phyloP scores from a whole-genome alignment of 2,113 vertebrate genomes.

The Micronycteris hirsuta region DNA sequence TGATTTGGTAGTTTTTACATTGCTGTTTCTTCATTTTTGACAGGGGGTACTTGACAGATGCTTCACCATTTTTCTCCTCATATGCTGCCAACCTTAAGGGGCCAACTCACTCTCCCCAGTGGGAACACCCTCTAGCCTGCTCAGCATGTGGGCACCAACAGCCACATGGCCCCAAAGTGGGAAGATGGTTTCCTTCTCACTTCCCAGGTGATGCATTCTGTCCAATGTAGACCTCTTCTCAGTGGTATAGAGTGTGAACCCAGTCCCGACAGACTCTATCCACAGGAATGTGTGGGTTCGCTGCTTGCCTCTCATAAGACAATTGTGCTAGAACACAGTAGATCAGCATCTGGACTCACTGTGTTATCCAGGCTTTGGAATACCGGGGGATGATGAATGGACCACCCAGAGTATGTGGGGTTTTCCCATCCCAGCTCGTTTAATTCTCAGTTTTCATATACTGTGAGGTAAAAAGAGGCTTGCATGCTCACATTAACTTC shows the following conservation, averaged over 20 bases:
- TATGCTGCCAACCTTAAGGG: neutral
- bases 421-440: neutral
- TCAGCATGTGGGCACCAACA: neutral
- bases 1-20: neutral
- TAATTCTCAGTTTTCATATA: neutral
- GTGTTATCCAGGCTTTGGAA: neutral
- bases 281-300: neutral
- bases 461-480: neutral
- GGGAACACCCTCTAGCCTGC: neutral
- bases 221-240: neutral
- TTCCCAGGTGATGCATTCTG: neutral
- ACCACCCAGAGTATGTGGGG: neutral
- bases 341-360: neutral
- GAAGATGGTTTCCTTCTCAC: neutral
- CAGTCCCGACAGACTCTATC: neutral
- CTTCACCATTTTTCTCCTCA: neutral
- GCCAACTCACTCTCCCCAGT: neutral
- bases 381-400: neutral
- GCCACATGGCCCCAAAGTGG: neutral
- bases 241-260: neutral
- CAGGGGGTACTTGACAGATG: neutral
- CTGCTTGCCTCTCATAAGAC: neutral
- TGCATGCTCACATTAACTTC: neutral
- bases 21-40: neutral
- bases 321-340: neutral